These are phyloP conservation scores for Phylloscopus whistleri DNA, from an alignment of 2,113 vertebrate genomes.

Conservation along the genomic window DNA sequence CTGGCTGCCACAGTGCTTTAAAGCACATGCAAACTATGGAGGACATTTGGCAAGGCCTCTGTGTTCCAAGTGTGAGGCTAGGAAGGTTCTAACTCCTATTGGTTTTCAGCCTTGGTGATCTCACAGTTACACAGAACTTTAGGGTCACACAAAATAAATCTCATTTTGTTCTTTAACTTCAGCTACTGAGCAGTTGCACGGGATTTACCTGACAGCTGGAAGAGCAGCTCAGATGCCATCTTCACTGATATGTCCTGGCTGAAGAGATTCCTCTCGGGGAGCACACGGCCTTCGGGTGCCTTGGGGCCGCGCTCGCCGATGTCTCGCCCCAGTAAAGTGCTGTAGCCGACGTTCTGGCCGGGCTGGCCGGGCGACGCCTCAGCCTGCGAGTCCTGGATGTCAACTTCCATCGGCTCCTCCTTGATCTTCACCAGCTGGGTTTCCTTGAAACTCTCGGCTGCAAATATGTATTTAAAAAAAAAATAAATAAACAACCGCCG, in stretches of 20 bases:
- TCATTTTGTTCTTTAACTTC: neutral
- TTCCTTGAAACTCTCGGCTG: conserved; percentile 94
- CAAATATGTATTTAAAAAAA: conserved; percentile 3
- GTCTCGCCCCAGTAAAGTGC: conserved; percentile 90
- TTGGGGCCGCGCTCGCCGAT: conserved; percentile 84
- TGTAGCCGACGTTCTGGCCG: conserved; percentile 83
- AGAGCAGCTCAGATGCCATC: conserved; percentile 98
- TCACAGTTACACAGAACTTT: neutral
- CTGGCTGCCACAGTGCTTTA: neutral
- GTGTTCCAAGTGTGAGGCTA: neutral
- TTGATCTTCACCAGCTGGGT: conserved; percentile 86
- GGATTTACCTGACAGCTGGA: conserved; percentile 91
- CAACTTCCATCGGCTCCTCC: conserved; percentile 97
- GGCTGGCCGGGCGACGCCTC: conserved; percentile 78
- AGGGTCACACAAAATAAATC: neutral
- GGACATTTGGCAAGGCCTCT: neutral
- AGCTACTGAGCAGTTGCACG: neutral
- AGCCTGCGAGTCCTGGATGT: conserved; percentile 80
- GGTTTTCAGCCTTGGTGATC: neutral
- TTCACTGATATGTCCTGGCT: conserved; percentile 99
- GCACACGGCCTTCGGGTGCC: conserved; percentile 83
- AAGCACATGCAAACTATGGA: conserved; percentile 13
- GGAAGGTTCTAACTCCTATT: neutral
- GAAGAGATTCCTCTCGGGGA: conserved; percentile 93
- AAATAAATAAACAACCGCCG: neutral